phyloP scores from a whole-genome alignment of 2,888 invertebrate genomes.

The Drosophila kuntzei region DNA sequence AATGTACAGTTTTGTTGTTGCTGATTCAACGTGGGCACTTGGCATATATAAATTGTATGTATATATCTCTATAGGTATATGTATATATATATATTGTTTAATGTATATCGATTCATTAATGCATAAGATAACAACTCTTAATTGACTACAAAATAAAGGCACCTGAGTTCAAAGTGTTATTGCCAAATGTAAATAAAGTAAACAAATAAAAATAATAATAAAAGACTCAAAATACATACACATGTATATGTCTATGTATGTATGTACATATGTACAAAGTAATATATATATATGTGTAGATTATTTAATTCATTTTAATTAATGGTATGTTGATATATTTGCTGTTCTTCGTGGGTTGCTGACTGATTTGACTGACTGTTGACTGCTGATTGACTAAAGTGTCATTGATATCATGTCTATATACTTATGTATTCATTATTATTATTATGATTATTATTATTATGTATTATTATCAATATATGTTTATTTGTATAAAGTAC shows the following conservation, averaged over 20 bases:
- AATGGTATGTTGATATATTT: slow-evolving; percentile 73
- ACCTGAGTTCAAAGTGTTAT: slow-evolving; percentile 83
- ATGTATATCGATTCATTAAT: slow-evolving; percentile 61
- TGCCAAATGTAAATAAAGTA: slow-evolving; percentile 64
- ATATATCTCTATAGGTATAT: slow-evolving; percentile 37
- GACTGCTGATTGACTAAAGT: slow-evolving; percentile 49
- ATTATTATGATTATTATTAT: slow-evolving; percentile 8
- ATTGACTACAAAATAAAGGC: slow-evolving; percentile 83
- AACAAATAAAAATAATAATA: slow-evolving; percentile 35
- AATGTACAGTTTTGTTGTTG: slow-evolving; percentile 61
- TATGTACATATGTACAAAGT: slow-evolving; percentile 24
- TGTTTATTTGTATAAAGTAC: slow-evolving; percentile 66
- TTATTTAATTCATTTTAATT: slow-evolving; percentile 69
- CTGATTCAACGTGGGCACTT: slow-evolving; percentile 51
- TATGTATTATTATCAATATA: too few relatives aligned
- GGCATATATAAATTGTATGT: slow-evolving; percentile 29
- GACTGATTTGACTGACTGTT: slow-evolving; percentile 47
- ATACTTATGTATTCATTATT: slow-evolving; percentile 34
- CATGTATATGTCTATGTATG: slow-evolving; percentile 23
- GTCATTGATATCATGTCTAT: slow-evolving; percentile 34
- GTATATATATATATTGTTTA: slow-evolving; percentile 45
- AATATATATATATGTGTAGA: slow-evolving; percentile 18
- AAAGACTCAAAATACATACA: slow-evolving; percentile 19
- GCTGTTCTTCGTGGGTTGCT: slow-evolving; percentile 26
- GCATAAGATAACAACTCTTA: slow-evolving; percentile 82